Percentiles rank a stretch among this genome's conserved stretches.
These are phyloP conservation scores for Siderastrea siderea DNA, from an alignment of 92 coral and sea anemone species.

Conservation along the genomic window DNA sequence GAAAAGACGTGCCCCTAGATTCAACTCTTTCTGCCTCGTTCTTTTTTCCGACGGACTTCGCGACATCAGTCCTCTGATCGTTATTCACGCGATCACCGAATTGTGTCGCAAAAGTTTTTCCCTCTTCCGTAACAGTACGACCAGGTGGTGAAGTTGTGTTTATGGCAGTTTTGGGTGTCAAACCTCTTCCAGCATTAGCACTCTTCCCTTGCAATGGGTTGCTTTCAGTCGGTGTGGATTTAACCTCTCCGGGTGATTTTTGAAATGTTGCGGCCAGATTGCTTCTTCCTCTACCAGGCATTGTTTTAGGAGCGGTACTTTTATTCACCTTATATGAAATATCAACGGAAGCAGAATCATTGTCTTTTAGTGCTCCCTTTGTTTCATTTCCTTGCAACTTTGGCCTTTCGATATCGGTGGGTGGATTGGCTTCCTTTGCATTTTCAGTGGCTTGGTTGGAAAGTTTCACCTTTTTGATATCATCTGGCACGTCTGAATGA, in stretches of 20 bases:
- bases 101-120: constrained; percentile 7
- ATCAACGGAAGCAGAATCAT: background rate
- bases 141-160: constrained; percentile 24
- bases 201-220: background rate
- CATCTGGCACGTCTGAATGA: background rate
- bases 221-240: background rate
- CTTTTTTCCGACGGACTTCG: background rate
- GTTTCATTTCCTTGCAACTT: background rate
- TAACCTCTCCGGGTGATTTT: background rate
- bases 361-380: background rate
- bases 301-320: background rate
- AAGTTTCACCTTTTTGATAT: background rate
- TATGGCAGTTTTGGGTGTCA: background rate
- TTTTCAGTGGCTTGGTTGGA: background rate
- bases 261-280: background rate
- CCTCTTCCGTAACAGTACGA: constrained; percentile 35
- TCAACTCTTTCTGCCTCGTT: background rate
- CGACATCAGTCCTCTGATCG: background rate
- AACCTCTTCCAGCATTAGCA: background rate
- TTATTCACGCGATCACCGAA: background rate
- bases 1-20: background rate
- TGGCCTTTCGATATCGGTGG: background rate
- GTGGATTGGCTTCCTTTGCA: background rate
- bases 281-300: constrained; percentile 39
- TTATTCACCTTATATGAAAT: background rate